Conservation (phyloP, 1,140 invertebrate genomes). For the Cherax destructor region DNA sequence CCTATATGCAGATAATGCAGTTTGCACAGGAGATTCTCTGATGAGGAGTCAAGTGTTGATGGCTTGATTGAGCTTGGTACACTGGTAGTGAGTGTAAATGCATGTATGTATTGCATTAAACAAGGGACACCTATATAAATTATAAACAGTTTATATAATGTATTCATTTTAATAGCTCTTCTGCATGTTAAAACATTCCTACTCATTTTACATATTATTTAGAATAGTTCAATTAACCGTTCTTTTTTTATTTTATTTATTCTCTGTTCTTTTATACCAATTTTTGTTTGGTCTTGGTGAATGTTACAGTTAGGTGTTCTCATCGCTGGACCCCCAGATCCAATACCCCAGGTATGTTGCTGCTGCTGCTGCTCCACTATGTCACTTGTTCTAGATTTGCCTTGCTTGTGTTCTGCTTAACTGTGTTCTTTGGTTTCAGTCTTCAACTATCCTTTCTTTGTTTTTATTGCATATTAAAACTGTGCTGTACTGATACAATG, state of each 20-base stretch:
- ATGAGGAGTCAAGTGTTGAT: too few relatives aligned
- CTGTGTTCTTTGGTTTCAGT: neutral
- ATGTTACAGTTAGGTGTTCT: slow-evolving; percentile 36
- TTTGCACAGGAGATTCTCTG: too few relatives aligned
- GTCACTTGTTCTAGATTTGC: neutral
- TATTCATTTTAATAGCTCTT: neutral
- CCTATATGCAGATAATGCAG: too few relatives aligned
- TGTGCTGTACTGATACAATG: neutral
- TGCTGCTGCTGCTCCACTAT: neutral
- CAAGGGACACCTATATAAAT: too few relatives aligned
- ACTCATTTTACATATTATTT: slow-evolving; percentile 4
- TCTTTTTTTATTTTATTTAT: neutral
- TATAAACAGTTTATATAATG: neutral
- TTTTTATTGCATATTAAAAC: neutral
- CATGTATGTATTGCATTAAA: too few relatives aligned
- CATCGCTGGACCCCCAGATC: slow-evolving; percentile 31
- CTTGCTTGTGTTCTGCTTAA: neutral
- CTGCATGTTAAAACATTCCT: neutral
- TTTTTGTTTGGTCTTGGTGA: neutral
- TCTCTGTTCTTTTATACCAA: neutral
- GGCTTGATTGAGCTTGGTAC: too few relatives aligned
- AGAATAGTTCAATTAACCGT: neutral
- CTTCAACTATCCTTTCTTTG: neutral
- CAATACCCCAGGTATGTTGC: slow-evolving; percentile 28
- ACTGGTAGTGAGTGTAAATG: too few relatives aligned